Percentiles rank a stretch among this genome's conserved stretches.
phyloP scores from a whole-genome alignment of 2,888 invertebrate species.

The Philereme transversata region DNA sequence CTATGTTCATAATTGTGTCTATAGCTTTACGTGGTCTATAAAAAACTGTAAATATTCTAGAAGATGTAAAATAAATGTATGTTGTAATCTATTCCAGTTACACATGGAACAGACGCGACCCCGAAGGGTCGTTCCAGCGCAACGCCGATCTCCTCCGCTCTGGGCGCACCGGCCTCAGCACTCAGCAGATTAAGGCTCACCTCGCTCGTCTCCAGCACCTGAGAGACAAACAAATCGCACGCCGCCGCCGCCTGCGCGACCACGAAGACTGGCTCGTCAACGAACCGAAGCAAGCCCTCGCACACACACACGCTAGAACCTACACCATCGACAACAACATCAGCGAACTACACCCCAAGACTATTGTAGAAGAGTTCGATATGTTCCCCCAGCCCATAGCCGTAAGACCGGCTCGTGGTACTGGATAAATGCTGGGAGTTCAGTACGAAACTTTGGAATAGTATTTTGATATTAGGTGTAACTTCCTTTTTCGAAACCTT shows the following conservation, averaged over 20 bases:
- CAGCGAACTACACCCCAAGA: slow-evolving; percentile 83
- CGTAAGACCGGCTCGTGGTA: slow-evolving; percentile 48
- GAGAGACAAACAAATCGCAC: slow-evolving; percentile 71
- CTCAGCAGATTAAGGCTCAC: slow-evolving; percentile 69
- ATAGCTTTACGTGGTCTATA: no score
- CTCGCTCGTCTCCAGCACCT: slow-evolving; percentile 69
- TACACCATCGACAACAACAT: slow-evolving; percentile 81
- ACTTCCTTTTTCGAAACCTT: slow-evolving; percentile 29
- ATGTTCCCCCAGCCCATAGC: slow-evolving; percentile 59
- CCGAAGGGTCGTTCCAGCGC: slow-evolving; percentile 71
- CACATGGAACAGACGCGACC: slow-evolving; percentile 76
- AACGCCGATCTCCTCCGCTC: slow-evolving; percentile 73
- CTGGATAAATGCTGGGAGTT: slow-evolving; percentile 44
- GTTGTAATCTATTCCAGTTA: slow-evolving; percentile 53
- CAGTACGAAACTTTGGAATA: slow-evolving; percentile 2
- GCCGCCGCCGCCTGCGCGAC: slow-evolving; percentile 58
- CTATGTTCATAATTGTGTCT: no score
- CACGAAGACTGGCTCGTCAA: slow-evolving; percentile 69
- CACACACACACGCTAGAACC: slow-evolving; percentile 78
- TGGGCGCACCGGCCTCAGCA: slow-evolving; percentile 69
- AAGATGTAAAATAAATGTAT: no score
- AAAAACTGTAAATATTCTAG: no score
- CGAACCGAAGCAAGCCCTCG: slow-evolving; percentile 63
- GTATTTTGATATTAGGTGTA: slow-evolving; percentile 36
- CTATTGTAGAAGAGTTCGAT: slow-evolving; percentile 83